Evolutionary conservation across 2,888 invertebrate genomes (phyloP).

Genomic region (Pristionchus mayeri): DNA sequence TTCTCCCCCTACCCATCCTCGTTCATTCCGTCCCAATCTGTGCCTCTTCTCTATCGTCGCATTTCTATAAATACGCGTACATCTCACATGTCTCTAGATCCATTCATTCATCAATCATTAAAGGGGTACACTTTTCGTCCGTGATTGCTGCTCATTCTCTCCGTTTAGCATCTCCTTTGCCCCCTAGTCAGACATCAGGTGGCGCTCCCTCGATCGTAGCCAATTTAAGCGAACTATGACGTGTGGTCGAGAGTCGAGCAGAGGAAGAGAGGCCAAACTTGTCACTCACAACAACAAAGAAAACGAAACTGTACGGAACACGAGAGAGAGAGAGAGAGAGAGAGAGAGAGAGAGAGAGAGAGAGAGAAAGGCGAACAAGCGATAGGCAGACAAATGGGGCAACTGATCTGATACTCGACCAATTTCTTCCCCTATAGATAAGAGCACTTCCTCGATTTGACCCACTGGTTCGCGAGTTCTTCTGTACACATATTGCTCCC

Average conservation of each 20-base stretch:
- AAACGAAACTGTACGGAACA: slow-evolving; percentile 39
- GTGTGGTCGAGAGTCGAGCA: background rate
- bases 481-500: background rate
- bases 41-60: background rate
- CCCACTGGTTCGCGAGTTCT: background rate
- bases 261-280: background rate
- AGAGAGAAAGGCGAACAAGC: background rate
- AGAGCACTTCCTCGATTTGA: background rate
- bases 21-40: background rate
- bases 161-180: background rate
- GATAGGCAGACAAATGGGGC: background rate
- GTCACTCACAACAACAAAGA: slow-evolving; percentile 27
- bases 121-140: background rate
- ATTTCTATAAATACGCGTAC: background rate
- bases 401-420: slow-evolving; percentile 9
- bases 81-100: background rate
- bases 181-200: background rate
- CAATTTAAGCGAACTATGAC: slow-evolving; percentile 28
- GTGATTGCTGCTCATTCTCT: background rate
- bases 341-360: background rate
- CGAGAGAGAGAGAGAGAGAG: background rate
- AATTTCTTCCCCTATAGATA: background rate
- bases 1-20: background rate
- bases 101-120: slow-evolving; percentile 4
- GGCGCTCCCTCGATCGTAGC: background rate